Evolutionary conservation across 1,140 invertebrate genomes (phyloP), one percentile per base, ranked within the genome.

Genomic region (Ectropis grisescens): DNA sequence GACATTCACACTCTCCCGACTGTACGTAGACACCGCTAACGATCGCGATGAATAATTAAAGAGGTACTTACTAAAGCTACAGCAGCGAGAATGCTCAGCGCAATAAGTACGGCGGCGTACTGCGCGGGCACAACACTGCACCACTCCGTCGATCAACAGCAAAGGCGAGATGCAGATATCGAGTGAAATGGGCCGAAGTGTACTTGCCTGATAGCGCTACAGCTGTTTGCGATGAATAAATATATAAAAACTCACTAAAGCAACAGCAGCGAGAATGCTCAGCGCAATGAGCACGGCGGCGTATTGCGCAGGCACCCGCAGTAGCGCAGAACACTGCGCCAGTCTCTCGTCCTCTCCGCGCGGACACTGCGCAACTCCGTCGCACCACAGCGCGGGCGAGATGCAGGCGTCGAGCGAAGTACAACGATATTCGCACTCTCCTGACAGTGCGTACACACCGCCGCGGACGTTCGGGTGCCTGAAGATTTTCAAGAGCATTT

Each of bases 401-500:
- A 96, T 94, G 71, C 94, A 96, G 2, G 93, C 93, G 56, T 93
- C 90, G 37, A 96, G 60, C 36, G 95, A 93, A 0, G 93, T 90
- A 66, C 94, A 96, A 13, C 89, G 87, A 56, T 92, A 89, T 39
- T 87, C 85, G 54, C 93, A 96, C 43, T 93, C 89, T 10, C 89
- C 87, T 19, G 85, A 82, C 52, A 87, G 68, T 13, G 88, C 85
- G 43, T 87, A 82, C 1, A 88, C 84, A 5, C 83, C 85, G 2
- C 83, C 59, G 7, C 82, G 74, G 1, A 51, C 49, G 12, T 58
- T 70, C 6, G 79, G 47, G n/a, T 75, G 58, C 32, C 78, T 79
- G 55, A 5, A 62, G 64, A 16, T n/a, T 8, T 19, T 19, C 16
- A 19, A 19, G 16, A 19, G 16, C 6, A 29, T 3, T 36, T 22